Conservation (phyloP, 1,140 invertebrate genomes). For the Venturia canescens region DNA sequence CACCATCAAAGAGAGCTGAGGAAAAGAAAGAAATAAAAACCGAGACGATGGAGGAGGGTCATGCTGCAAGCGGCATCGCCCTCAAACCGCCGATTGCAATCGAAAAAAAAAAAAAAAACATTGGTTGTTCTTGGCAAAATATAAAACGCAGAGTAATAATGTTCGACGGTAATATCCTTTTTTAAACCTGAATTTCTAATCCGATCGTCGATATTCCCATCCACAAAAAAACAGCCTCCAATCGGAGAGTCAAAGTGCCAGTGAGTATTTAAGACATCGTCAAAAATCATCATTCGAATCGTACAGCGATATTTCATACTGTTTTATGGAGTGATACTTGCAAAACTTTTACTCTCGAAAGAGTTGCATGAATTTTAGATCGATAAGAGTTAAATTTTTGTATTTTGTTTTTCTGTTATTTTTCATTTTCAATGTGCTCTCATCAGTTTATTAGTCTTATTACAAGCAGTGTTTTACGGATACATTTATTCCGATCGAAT, state of each 20-base stretch:
- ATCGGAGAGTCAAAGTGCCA: constrained; percentile 13
- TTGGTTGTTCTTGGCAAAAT: constrained; percentile 41
- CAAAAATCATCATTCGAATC: not conserved
- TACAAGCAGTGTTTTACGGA: too few relatives aligned
- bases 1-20: not conserved
- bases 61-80: constrained; percentile 15
- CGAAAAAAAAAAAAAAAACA: constrained; percentile 6
- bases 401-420: not conserved
- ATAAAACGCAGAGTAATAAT: constrained; percentile 44
- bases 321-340: not conserved
- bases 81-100: constrained; percentile 21
- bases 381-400: not conserved
- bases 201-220: constrained; percentile 14
- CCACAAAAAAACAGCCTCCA: not conserved
- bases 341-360: constrained; percentile 15
- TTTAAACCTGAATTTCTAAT: constrained; percentile 27
- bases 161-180: constrained; percentile 34
- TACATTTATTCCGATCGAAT: too few relatives aligned
- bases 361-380: not conserved
- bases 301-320: not conserved
- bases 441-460: not conserved
- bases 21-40: constrained; percentile 18
- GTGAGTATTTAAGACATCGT: constrained; percentile 17
- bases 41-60: not conserved
- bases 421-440: not conserved